These are phyloP conservation scores for Nycteola revayana DNA, from an alignment of 2,888 invertebrate genomes.

Conservation along the genomic window DNA sequence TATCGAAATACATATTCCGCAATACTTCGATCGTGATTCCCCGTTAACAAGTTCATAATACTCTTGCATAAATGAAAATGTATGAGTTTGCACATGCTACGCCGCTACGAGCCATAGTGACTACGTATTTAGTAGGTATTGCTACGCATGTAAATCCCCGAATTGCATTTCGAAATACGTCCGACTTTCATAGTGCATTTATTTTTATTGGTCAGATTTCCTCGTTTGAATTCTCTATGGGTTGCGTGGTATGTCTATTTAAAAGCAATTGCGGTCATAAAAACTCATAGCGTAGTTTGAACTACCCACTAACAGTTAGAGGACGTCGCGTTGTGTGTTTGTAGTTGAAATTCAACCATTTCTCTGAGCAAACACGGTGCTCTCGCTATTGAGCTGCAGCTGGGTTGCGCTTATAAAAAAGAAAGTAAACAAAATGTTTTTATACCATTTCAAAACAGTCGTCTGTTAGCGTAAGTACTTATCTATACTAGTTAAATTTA, in stretches of 20 bases:
- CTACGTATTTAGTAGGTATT: no score
- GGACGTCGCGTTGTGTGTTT: constrained; percentile 26
- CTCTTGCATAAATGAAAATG: no score
- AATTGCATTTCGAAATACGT: constrained; percentile 20
- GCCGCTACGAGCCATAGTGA: no score
- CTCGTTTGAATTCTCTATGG: constrained; percentile 23
- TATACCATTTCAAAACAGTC: constrained; percentile 11
- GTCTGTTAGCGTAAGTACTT: no score
- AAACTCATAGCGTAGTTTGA: constrained; percentile 29
- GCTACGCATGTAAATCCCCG: constrained; percentile 1
- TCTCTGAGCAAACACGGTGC: constrained; percentile 36
- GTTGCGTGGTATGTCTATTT: constrained; percentile 31
- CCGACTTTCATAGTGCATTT: constrained; percentile 25
- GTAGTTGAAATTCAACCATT: constrained; percentile 44
- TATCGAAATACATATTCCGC: no score
- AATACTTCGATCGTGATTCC: no score
- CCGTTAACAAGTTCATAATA: no score
- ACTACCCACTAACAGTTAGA: constrained; percentile 26
- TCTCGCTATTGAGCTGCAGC: constrained; percentile 21
- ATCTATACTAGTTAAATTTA: not conserved
- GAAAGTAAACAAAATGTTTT: constrained; percentile 22
- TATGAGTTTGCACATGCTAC: no score
- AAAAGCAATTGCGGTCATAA: constrained; percentile 31
- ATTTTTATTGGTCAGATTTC: constrained; percentile 30
- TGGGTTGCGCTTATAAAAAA: constrained; percentile 21